phyloP scores from a whole-genome alignment of 1,140 invertebrate species.

The Popillia japonica region DNA sequence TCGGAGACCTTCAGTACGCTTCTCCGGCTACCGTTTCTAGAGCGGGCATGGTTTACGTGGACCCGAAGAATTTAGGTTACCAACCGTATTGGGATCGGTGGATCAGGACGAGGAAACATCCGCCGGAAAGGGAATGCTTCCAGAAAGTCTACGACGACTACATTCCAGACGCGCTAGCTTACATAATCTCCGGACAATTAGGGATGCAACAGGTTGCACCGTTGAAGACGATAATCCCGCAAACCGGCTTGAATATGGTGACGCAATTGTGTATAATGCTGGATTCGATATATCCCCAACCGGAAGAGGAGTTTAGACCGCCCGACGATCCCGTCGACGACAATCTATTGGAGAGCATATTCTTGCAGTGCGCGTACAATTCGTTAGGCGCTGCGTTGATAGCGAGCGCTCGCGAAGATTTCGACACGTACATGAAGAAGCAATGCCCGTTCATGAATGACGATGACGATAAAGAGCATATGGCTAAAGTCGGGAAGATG shows the following conservation, averaged over 20 bases:
- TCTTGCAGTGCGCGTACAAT: slow-evolving; percentile 81
- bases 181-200: slow-evolving; percentile 79
- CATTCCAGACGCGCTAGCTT: slow-evolving; percentile 72
- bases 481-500: slow-evolving; percentile 73
- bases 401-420: slow-evolving; percentile 71
- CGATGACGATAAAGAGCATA: slow-evolving; percentile 69
- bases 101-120: slow-evolving; percentile 66
- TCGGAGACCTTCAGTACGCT: slow-evolving; percentile 87
- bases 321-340: slow-evolving; percentile 64
- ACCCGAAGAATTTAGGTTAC: slow-evolving; percentile 88
- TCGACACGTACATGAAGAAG: slow-evolving; percentile 84
- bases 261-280: slow-evolving; percentile 84
- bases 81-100: slow-evolving; percentile 85
- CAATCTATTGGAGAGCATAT: slow-evolving; percentile 73
- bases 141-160: slow-evolving; percentile 75
- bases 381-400: slow-evolving; percentile 83
- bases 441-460: slow-evolving; percentile 73
- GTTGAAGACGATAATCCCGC: slow-evolving; percentile 81
- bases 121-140: slow-evolving; percentile 66
- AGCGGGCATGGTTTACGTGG: slow-evolving; percentile 93
- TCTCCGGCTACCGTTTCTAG: slow-evolving; percentile 91
- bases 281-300: slow-evolving; percentile 69
- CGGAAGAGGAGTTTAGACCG: slow-evolving; percentile 58
- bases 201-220: slow-evolving; percentile 73
- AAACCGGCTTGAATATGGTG: slow-evolving; percentile 87